These are phyloP conservation scores for Dynastes tityus DNA, from an alignment of 2,888 invertebrate genomes.

Conservation along the genomic window DNA sequence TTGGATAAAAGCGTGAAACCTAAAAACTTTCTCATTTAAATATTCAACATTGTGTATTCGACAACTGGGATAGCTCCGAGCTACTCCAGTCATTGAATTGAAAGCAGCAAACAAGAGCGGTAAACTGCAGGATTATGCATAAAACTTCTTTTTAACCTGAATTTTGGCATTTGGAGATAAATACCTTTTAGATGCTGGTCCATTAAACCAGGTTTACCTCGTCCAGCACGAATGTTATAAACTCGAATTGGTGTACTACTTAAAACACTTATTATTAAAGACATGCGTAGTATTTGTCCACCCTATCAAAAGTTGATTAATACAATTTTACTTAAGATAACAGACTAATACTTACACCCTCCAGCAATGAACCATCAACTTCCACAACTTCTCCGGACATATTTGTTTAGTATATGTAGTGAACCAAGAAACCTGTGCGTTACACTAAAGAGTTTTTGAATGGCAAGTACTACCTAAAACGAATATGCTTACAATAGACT, in stretches of 20 bases:
- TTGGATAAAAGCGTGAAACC: too few relatives aligned
- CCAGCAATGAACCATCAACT: slow-evolving; percentile 86
- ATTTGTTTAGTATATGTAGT: not conserved
- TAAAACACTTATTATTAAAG: slow-evolving; percentile 85
- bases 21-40: too few relatives aligned
- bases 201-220: slow-evolving; percentile 87
- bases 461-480: too few relatives aligned
- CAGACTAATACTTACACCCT: slow-evolving; percentile 78
- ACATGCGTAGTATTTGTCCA: slow-evolving; percentile 90
- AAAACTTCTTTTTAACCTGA: not conserved
- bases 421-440: too few relatives aligned
- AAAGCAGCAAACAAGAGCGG: not conserved
- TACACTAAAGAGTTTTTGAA: too few relatives aligned
- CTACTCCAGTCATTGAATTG: too few relatives aligned
- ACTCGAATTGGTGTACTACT: slow-evolving; percentile 82
- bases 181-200: slow-evolving; percentile 87
- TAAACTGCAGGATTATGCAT: not conserved
- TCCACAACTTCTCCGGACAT: slow-evolving; percentile 69
- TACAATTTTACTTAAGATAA: slow-evolving; percentile 10
- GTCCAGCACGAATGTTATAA: slow-evolving; percentile 85
- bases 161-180: slow-evolving; percentile 28
- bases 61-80: too few relatives aligned
- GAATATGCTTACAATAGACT: too few relatives aligned
- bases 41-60: too few relatives aligned
- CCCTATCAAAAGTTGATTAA: slow-evolving; percentile 75